Percentiles rank a stretch among this genome's conserved stretches.
These are phyloP conservation scores for Helobdella robusta DNA, from an alignment of 2,888 invertebrate genomes.

Conservation along the genomic window DNA sequence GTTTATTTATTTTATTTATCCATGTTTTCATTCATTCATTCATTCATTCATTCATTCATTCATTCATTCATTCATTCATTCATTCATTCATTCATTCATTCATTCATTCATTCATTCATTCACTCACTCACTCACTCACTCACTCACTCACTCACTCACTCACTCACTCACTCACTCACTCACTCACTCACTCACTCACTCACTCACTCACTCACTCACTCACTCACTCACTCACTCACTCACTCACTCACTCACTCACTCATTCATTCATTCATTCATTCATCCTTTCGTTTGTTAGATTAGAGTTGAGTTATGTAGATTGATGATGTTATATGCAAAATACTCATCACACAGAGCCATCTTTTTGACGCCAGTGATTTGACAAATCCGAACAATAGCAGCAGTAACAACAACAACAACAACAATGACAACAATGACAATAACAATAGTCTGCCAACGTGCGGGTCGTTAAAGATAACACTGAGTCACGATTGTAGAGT, in stretches of 20 bases:
- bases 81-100: slow-evolving; percentile 2
- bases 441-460: slow-evolving; percentile 40
- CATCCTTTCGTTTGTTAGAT: too few relatives aligned
- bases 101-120: background rate
- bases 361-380: slow-evolving; percentile 51
- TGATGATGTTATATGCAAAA: too few relatives aligned
- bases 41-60: slow-evolving; percentile 2
- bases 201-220: too few relatives aligned
- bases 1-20: background rate
- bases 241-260: too few relatives aligned
- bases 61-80: background rate
- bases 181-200: too few relatives aligned
- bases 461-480: slow-evolving; percentile 76
- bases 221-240: too few relatives aligned
- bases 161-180: too few relatives aligned
- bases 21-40: background rate
- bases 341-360: slow-evolving; percentile 35
- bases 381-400: too few relatives aligned
- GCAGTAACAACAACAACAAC: slow-evolving; percentile 7
- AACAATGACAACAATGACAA: slow-evolving; percentile 24
- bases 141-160: too few relatives aligned
- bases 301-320: too few relatives aligned
- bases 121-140: slow-evolving; percentile 3
- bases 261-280: too few relatives aligned
- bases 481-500: slow-evolving; percentile 74